These are phyloP conservation scores for Mechanitis mazaeus DNA, from an alignment of 2,888 invertebrate species.

Conservation along the genomic window DNA sequence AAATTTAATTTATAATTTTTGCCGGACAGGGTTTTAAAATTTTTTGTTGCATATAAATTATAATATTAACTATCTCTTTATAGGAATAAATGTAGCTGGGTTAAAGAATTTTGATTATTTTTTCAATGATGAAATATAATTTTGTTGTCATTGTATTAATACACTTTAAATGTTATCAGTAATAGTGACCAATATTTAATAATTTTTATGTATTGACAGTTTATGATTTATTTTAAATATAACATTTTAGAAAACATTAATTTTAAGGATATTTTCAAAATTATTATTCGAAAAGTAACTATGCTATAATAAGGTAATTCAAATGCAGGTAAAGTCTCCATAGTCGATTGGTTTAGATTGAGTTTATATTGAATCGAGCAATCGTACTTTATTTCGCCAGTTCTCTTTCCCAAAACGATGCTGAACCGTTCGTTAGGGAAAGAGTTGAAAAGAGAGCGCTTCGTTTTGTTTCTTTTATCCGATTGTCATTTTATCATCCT, in stretches of 20 bases:
- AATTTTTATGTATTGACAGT: no score
- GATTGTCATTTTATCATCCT: constrained; percentile 11
- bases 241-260: neutral
- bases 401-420: constrained; percentile 12
- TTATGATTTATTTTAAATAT: no score
- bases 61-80: no score
- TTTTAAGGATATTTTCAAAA: neutral
- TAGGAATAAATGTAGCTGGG: no score
- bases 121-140: no score
- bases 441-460: constrained; percentile 12
- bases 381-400: constrained; percentile 1
- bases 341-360: constrained; percentile 15
- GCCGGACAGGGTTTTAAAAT: no score
- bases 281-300: neutral
- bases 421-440: constrained; percentile 18
- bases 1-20: no score
- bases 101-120: neutral
- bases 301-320: neutral
- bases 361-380: constrained; percentile 10
- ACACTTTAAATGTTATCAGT: no score
- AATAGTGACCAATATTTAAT: no score
- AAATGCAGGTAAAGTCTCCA: constrained; percentile 3
- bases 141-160: no score
- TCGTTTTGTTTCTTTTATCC: constrained; percentile 9
- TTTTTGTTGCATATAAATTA: no score